These are phyloP conservation scores for Leptopilina boulardi DNA, from an alignment of 1,140 invertebrate genomes.

Conservation along the genomic window DNA sequence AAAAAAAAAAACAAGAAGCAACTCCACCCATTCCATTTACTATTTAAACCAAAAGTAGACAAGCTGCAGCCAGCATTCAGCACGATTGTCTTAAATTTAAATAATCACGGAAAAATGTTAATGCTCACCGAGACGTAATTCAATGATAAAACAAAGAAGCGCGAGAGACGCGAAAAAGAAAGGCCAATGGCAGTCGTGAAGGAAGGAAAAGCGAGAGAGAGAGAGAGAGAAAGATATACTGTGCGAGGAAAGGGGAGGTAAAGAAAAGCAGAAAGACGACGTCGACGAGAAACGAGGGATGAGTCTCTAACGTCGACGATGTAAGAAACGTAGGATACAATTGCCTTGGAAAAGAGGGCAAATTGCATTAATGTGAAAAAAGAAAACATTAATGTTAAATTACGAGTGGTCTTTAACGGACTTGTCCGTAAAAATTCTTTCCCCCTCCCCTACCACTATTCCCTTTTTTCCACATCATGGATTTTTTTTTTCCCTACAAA, in stretches of 20 bases:
- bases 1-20: background rate
- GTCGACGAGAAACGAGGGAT: background rate
- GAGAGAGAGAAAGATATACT: no score
- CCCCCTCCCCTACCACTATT: no score
- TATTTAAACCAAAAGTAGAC: constrained; percentile 45
- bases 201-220: background rate
- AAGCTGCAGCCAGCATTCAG: constrained; percentile 17
- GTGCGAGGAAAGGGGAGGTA: background rate
- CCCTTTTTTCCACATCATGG: no score
- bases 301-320: constrained; percentile 9
- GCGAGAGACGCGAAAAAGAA: constrained; percentile 7
- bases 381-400: constrained; percentile 56
- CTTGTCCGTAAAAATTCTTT: no score
- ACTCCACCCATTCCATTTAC: constrained; percentile 39
- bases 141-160: constrained; percentile 66
- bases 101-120: constrained; percentile 70
- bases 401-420: constrained; percentile 48
- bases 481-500: no score
- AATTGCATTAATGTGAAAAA: constrained; percentile 63
- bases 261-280: constrained; percentile 31
- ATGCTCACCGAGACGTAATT: constrained; percentile 60
- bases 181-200: constrained; percentile 8
- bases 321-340: constrained; percentile 23
- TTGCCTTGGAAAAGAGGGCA: constrained; percentile 35
- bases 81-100: constrained; percentile 67